A percentile compares a stretch with the other conserved stretches of the same genome.
Evolutionary conservation across 2,888 invertebrate genomes (phyloP).

Genomic region (Omphaloscelis lunosa): DNA sequence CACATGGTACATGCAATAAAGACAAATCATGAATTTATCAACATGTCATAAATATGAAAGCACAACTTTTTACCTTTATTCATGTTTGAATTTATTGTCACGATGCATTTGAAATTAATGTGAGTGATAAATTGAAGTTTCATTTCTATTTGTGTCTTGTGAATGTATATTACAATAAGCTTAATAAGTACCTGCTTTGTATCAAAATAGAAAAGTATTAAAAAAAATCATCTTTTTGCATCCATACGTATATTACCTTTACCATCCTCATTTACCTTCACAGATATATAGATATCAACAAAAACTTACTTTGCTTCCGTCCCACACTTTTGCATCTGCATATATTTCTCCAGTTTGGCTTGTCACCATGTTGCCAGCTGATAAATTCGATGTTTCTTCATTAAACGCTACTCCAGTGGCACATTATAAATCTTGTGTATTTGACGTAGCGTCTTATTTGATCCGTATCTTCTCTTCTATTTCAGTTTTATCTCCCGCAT

Average conservation of each 20-base stretch:
- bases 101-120: constrained; percentile 29
- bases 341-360: constrained; percentile 56
- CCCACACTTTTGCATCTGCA: constrained; percentile 48
- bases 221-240: constrained; percentile 17
- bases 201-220: not conserved
- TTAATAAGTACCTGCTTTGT: not conserved
- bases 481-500: constrained; percentile 54
- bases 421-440: constrained; percentile 70
- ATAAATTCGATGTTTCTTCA: constrained; percentile 72
- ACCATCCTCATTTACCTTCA: not conserved
- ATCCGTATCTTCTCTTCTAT: constrained; percentile 65
- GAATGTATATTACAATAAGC: not conserved
- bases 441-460: constrained; percentile 68
- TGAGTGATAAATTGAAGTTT: constrained; percentile 28
- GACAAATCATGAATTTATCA: constrained; percentile 41
- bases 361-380: constrained; percentile 67
- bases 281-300: constrained; percentile 13
- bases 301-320: constrained; percentile 18
- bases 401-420: constrained; percentile 63
- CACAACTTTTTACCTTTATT: constrained; percentile 44
- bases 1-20: constrained; percentile 33
- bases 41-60: constrained; percentile 38
- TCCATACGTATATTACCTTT: not conserved
- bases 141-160: constrained; percentile 10
- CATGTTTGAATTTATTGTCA: constrained; percentile 33